A percentile compares a stretch with the other conserved stretches of the same genome.
Conservation (phyloP, 2,888 invertebrate genomes). For the Euphydryas editha region DNA sequence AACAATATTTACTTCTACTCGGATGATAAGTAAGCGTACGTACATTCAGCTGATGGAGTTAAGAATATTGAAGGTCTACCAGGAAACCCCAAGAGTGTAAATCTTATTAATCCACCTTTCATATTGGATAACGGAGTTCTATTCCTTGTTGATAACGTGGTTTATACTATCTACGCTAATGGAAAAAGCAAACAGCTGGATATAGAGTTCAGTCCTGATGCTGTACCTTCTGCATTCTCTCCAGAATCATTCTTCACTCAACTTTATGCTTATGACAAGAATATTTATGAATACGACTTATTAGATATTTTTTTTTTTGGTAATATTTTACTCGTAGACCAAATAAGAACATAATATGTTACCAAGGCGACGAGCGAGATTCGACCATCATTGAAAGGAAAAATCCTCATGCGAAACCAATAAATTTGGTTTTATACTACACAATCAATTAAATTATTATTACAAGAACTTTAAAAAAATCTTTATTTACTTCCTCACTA, state of each 20-base stretch:
- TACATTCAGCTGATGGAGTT: constrained; percentile 49
- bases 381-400: constrained; percentile 32
- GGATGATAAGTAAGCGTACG: constrained; percentile 54
- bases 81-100: constrained; percentile 46
- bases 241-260: constrained; percentile 60
- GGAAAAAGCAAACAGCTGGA: constrained; percentile 52
- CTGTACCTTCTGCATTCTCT: constrained; percentile 58
- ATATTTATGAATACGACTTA: constrained; percentile 67
- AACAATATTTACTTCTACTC: constrained; percentile 63
- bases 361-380: constrained; percentile 50
- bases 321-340: constrained; percentile 44
- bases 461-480: not conserved
- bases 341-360: constrained; percentile 51
- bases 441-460: not conserved
- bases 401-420: not conserved
- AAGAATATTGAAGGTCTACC: constrained; percentile 61
- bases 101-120: constrained; percentile 58
- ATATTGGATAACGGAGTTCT: constrained; percentile 52
- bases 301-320: constrained; percentile 27
- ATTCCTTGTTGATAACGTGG: constrained; percentile 51
- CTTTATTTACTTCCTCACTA: not conserved
- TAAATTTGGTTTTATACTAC: not conserved
- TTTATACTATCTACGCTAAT: constrained; percentile 54
- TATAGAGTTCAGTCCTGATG: constrained; percentile 48
- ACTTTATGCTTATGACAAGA: constrained; percentile 63